phyloP scores from a whole-genome alignment of 2,113 vertebrate genomes.

The Oncorhynchus mykiss region DNA sequence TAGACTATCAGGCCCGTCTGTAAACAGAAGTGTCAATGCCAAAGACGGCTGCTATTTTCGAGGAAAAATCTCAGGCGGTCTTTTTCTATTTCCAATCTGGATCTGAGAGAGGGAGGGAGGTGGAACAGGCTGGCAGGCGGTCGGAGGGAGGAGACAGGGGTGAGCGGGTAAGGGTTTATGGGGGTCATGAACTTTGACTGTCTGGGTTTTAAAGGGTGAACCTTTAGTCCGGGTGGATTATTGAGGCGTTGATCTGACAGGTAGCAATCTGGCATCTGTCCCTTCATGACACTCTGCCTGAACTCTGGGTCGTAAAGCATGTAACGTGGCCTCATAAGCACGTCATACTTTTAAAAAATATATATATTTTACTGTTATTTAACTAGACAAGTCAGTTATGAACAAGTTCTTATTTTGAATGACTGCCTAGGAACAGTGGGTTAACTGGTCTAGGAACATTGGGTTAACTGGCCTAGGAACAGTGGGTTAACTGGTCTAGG shows the following conservation, averaged over 20 bases:
- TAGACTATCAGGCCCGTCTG: slow-evolving; percentile 8
- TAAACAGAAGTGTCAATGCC: slow-evolving; percentile 30
- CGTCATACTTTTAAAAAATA: too few species aligned
- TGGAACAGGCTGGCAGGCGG: too few species aligned
- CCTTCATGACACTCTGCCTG: not conserved
- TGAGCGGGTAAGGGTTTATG: slow-evolving; percentile 3
- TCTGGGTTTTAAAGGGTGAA: not conserved
- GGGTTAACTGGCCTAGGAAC: too few species aligned
- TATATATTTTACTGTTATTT: too few species aligned
- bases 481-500: too few species aligned
- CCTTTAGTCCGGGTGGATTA: not conserved
- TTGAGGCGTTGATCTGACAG: not conserved
- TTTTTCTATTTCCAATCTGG: not conserved
- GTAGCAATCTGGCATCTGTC: not conserved
- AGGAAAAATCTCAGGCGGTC: slow-evolving; percentile 26
- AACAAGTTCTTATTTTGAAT: too few species aligned
- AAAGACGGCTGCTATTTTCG: slow-evolving; percentile 34
- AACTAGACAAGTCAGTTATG: too few species aligned
- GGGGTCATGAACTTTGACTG: not conserved
- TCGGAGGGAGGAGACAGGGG: not conserved
- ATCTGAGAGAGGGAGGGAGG: too few species aligned
- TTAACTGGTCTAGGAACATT: too few species aligned
- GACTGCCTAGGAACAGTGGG: too few species aligned
- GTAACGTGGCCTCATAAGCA: too few species aligned
- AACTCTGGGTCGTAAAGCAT: not conserved